phyloP scores from a whole-genome alignment of 2,113 vertebrate species.

The Tonatia bakeri region DNA sequence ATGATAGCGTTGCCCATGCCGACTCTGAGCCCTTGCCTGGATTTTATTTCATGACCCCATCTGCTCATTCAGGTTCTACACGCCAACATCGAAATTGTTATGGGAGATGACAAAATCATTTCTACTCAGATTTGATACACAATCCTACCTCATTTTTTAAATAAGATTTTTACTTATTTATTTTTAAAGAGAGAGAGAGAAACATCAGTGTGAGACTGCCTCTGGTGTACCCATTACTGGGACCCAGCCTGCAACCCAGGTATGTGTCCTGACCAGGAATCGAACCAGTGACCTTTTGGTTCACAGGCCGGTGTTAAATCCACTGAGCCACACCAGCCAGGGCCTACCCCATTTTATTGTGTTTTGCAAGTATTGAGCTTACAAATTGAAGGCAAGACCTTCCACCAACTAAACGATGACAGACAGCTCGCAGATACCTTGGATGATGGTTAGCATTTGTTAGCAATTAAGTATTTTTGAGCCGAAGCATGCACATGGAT shows the following conservation, averaged over 20 bases:
- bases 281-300: too few species aligned
- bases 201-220: too few species aligned
- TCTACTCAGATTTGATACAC: not conserved
- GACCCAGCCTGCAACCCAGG: too few species aligned
- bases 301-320: too few species aligned
- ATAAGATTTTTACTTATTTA: too few species aligned
- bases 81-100: not conserved
- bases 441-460: not conserved
- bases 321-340: too few species aligned
- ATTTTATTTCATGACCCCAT: not conserved
- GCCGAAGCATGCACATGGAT: not conserved
- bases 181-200: too few species aligned
- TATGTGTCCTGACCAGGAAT: too few species aligned
- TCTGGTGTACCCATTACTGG: too few species aligned
- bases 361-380: not conserved
- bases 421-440: too few species aligned
- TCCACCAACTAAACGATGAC: not conserved
- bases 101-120: not conserved
- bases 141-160: not conserved
- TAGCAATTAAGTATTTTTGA: not conserved
- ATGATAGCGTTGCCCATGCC: not conserved
- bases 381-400: not conserved
- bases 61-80: not conserved
- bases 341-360: not conserved
- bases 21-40: not conserved